These are phyloP conservation scores for Pseudomyrmex pallidus DNA, from an alignment of 1,140 invertebrate genomes.

Conservation along the genomic window DNA sequence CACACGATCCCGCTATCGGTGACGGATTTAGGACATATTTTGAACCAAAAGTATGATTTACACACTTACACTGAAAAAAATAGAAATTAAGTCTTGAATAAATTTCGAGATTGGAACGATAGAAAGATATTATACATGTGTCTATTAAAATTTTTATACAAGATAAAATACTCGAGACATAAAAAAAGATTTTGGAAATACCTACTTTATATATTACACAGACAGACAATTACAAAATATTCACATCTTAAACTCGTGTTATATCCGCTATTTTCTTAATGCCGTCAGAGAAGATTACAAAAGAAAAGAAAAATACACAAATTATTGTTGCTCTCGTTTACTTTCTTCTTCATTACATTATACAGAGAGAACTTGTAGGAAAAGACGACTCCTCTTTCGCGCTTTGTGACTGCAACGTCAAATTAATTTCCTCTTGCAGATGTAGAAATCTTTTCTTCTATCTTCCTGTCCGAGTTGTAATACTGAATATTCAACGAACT, in stretches of 20 bases:
- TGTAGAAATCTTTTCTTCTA: neutral
- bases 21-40: slow-evolving; percentile 5
- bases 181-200: neutral
- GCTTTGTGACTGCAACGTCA: neutral
- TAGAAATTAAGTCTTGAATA: neutral
- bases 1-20: neutral
- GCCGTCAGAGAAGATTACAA: neutral
- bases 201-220: too few species aligned
- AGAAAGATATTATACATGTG: too few species aligned
- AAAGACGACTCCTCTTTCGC: neutral
- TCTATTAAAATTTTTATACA: neutral
- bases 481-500: slow-evolving; percentile 1
- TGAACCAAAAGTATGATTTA: neutral
- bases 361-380: neutral
- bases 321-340: neutral
- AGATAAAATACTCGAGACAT: neutral
- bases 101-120: neutral
- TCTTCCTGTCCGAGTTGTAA: neutral
- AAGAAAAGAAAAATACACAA: neutral
- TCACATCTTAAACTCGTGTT: neutral
- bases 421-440: neutral
- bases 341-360: slow-evolving; percentile 14
- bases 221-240: neutral
- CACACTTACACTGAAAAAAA: neutral
- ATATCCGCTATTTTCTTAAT: neutral